A percentile compares a stretch with the other conserved stretches of the same genome.
Conservation (phyloP, 2,888 invertebrate species). For the Halictus quadricinctus region DNA sequence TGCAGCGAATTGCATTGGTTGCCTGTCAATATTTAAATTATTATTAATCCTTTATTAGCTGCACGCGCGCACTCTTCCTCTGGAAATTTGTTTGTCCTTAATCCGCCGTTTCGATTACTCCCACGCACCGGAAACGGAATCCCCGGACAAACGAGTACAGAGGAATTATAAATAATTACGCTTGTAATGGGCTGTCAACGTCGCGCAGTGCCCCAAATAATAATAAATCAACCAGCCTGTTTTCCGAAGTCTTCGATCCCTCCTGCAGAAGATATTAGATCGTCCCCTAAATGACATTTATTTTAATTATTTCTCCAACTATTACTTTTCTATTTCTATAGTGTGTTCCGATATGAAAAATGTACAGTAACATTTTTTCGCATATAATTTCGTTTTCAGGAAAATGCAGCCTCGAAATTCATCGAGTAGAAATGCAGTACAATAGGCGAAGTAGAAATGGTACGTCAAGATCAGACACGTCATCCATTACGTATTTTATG, state of each 20-base stretch:
- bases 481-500: too few species aligned
- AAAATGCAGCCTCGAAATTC: too few species aligned
- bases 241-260: neutral
- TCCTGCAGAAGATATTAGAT: neutral
- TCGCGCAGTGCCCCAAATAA: neutral
- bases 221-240: neutral
- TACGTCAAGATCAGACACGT: too few species aligned
- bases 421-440: too few species aligned
- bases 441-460: too few species aligned
- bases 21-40: neutral
- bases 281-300: neutral
- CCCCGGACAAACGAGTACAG: neutral
- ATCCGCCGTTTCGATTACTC: neutral
- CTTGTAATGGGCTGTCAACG: neutral
- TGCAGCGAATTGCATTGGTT: neutral
- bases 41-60: conserved; percentile 17
- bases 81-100: neutral
- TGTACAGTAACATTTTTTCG: too few species aligned
- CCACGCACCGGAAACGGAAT: neutral
- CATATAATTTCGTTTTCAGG: too few species aligned
- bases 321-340: too few species aligned
- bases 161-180: neutral
- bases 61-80: neutral
- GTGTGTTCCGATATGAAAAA: too few species aligned
- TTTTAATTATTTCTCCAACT: too few species aligned